Conservation (phyloP, 2,797 vertebrate species). For the Anolis apletophallus region DNA sequence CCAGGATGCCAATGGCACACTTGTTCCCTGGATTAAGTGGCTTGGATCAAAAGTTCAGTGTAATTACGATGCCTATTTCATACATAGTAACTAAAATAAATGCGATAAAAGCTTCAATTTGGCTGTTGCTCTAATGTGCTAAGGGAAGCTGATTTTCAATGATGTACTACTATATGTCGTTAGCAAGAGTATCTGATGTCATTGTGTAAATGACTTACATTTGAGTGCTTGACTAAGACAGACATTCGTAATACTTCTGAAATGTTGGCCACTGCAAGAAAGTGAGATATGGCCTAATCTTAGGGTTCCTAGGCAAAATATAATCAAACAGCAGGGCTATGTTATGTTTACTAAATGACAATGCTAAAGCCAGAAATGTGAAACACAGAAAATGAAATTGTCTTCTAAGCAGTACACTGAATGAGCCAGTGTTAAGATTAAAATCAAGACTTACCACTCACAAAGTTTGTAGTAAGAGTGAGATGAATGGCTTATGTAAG, state of each 20-base stretch:
- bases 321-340: conserved; percentile 77
- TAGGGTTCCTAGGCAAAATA: conserved; percentile 78
- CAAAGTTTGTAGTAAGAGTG: not conserved
- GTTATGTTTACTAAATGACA: conserved; percentile 78
- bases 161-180: conserved; percentile 81
- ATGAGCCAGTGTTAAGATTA: conserved; percentile 25
- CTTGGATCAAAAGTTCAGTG: conserved; percentile 79
- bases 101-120: conserved; percentile 85
- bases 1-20: conserved; percentile 71
- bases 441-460: conserved; percentile 43
- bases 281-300: conserved; percentile 72
- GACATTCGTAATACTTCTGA: conserved; percentile 80
- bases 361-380: conserved; percentile 62
- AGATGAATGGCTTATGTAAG: not conserved
- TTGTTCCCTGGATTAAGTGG: conserved; percentile 77
- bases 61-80: conserved; percentile 84
- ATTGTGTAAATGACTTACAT: conserved; percentile 76
- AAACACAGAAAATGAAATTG: conserved; percentile 70
- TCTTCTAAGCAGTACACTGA: conserved; percentile 44
- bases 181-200: conserved; percentile 76
- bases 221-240: conserved; percentile 78
- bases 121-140: conserved; percentile 81
- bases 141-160: conserved; percentile 80
- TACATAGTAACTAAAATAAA: conserved; percentile 78
- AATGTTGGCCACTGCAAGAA: conserved; percentile 75